phyloP scores from a whole-genome alignment of 2,113 vertebrate species.

The Anoplopoma fimbria region DNA sequence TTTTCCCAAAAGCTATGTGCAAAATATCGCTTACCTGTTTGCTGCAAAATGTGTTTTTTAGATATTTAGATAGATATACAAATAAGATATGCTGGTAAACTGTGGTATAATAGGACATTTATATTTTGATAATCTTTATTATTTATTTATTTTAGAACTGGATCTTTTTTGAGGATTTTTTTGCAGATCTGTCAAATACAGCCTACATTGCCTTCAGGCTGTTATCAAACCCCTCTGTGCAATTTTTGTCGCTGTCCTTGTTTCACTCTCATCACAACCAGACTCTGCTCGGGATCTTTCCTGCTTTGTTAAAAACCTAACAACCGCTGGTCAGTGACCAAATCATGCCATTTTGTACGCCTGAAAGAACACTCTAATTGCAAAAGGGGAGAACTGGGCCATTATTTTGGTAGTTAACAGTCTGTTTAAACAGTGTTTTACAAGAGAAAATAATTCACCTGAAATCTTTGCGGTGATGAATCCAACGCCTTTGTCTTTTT shows the following conservation, averaged over 20 bases:
- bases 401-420: not conserved
- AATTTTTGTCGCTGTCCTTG: not conserved
- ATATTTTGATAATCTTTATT: conserved; percentile 13
- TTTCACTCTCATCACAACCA: conserved; percentile 25
- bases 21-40: not conserved
- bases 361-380: conserved; percentile 28
- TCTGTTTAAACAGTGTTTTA: conserved; percentile 14
- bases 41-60: not conserved
- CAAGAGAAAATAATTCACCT: conserved; percentile 2
- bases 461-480: conserved; percentile 6
- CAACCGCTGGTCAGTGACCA: conserved; percentile 41
- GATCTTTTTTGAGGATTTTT: not conserved
- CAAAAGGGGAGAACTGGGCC: not conserved
- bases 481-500: not conserved
- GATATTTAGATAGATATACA: not conserved
- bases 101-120: not conserved
- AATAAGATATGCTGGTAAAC: not conserved
- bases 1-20: not conserved
- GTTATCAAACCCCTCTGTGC: conserved; percentile 25
- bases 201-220: conserved; percentile 24
- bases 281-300: conserved; percentile 23
- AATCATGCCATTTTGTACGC: conserved; percentile 48
- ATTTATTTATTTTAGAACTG: conserved; percentile 24
- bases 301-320: conserved; percentile 47
- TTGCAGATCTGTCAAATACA: conserved; percentile 3